phyloP scores from a whole-genome alignment of 2,113 vertebrate species.

The Bungarus multicinctus region DNA sequence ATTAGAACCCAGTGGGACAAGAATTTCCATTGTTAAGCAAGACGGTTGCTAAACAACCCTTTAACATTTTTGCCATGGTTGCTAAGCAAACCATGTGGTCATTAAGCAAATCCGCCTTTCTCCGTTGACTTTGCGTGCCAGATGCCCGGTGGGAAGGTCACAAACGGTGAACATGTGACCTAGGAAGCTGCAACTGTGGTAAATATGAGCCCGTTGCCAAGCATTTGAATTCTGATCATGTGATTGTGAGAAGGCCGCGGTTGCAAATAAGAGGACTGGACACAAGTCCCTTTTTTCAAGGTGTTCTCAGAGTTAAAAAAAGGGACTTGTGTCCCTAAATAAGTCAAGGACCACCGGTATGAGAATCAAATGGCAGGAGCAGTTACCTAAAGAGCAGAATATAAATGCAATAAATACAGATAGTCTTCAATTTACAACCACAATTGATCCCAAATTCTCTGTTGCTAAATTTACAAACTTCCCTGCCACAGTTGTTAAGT shows the following conservation, averaged over 20 bases:
- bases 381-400: background rate
- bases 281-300: background rate
- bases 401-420: background rate
- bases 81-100: background rate
- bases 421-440: too few species aligned
- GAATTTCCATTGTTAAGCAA: background rate
- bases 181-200: background rate
- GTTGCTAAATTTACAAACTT: too few species aligned
- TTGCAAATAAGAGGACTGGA: background rate
- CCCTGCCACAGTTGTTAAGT: too few species aligned
- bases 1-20: background rate
- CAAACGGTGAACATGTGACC: background rate
- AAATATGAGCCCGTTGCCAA: background rate
- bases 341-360: background rate
- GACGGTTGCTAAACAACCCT: background rate
- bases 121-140: background rate
- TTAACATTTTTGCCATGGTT: background rate
- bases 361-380: background rate
- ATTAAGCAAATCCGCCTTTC: background rate
- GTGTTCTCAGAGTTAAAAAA: too few species aligned
- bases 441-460: too few species aligned
- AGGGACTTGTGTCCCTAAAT: too few species aligned
- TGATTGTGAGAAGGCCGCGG: background rate
- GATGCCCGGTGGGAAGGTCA: background rate
- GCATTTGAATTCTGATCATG: background rate